Evolutionary conservation across 2,888 invertebrate species (phyloP), one percentile per base, ranked within the genome.

Genomic region (Willowsia nigromaculata): DNA sequence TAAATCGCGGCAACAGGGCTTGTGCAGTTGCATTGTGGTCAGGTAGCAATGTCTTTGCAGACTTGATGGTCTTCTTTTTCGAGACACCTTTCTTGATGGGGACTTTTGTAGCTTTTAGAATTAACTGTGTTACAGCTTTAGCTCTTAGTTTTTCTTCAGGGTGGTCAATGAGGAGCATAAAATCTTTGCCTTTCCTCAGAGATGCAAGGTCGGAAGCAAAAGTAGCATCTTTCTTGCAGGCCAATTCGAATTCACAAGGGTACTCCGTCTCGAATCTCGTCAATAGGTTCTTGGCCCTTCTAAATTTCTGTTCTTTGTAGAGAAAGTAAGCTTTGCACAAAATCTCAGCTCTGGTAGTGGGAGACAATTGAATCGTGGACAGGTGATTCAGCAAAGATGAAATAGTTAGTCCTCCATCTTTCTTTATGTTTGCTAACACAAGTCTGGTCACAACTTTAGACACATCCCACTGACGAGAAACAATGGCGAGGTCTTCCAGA

Each of bases 151-250:
- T 94, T 0, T 96, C 94, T 92, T 95, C 96, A 0, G 96, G 94
- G 93, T 98, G 97, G 93, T 97, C 96, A 0, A 98, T 94, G 91
- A 96, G 96, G 93, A 96, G 95, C 92, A 96, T 96, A 0, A 96
- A 94, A 82, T 95, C 94, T 50, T 94, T 94, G 0, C 92, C 91
- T 13, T 85, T 91, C 88, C 86, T 80, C 15, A 50, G 25, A 18
- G 88, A 84, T 0, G 90, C 68, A 25, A 92, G 90, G 47, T 92
- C 91, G 4, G 83, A 18, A 9, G 90, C 87, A 96, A 93, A 90
- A 15, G 80, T 27, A 1, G 86, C 27, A 83, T 92, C 94, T 18
- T 94, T 94, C 92, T 96, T 96, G 0, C 97, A 94, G 62, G 96
- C 95, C 74, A 94, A 94, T 93, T 97, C 97, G 93, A 97, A 97